Base-by-base conservation (phyloP, 2,888 invertebrate species). In the Lepidonotus clava region DNA sequence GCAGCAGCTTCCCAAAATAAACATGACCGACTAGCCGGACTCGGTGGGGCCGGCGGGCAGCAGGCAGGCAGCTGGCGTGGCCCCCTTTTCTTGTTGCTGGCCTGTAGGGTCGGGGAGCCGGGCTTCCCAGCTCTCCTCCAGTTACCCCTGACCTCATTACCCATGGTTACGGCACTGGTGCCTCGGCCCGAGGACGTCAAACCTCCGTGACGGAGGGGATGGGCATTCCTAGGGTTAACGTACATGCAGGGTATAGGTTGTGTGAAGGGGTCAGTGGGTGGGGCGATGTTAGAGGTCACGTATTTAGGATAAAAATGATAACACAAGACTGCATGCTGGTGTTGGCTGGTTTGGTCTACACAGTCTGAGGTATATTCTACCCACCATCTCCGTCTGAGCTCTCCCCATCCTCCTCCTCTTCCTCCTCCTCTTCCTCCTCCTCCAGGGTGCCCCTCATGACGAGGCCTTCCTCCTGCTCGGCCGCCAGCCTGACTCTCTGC, bases 1-100 rank as follows among this genome's bases (percentile, higher is more conserved):
- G 38, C 71, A 34, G 41, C 80, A n/a, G 28, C 80, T 51, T 80
- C 80, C 80, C 80, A 80, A 80, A 80, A 80, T 80, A 80, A 80
- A 80, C 80, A 80, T 80, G 80, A 80, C 80, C 80, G 80, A 80
- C 80, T 80, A 80, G 80, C 46, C 34, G 46, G 14, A 46, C 28
- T 34, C 61, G 61, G 61, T 11, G 71, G 36, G 21, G 21, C 56
- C 24, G 38, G 71, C 38, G 18, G 36, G 38, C 14, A 21, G 2
- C 66, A 32, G 71, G 71, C 36, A 21, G 36, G 71, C 66, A n/a
- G 36, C 14, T 34, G 34, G 34, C 71, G 6, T 11, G 36, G 24
- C 56, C 24, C 56, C 56, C 24, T 56, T 24, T 24, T n/a, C 56
- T 5, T 56, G 56, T 18, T 5, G 21, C 56, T n/a, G 56, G 5